Conservation (phyloP, 2,113 vertebrate genomes). For the Nibea coibor region DNA sequence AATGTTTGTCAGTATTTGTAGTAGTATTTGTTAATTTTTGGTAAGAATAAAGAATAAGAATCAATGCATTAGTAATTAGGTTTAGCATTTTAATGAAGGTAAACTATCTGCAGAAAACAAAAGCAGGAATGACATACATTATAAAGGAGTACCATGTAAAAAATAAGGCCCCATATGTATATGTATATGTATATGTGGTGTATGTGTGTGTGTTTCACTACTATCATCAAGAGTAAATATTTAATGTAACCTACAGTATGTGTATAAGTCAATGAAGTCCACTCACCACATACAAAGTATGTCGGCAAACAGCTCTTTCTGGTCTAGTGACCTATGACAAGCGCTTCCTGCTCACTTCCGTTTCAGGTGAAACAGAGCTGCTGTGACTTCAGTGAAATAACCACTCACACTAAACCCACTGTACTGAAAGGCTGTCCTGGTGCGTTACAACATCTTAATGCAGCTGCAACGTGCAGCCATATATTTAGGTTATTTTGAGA, state of each 20-base stretch:
- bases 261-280: not conserved
- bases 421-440: not conserved
- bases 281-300: not conserved
- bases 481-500: not conserved
- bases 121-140: no score
- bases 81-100: no score
- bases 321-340: not conserved
- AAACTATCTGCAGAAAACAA: no score
- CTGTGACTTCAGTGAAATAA: not conserved
- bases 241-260: not conserved
- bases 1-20: no score
- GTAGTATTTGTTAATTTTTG: no score
- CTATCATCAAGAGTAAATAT: no score
- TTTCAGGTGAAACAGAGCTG: not conserved
- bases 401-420: not conserved
- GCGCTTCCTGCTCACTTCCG: not conserved
- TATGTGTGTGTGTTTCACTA: no score
- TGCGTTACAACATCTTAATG: not conserved
- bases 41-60: no score
- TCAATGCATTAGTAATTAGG: no score
- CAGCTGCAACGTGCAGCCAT: not conserved
- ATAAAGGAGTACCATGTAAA: no score
- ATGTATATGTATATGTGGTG: no score
- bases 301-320: not conserved
- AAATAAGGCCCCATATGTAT: no score